A percentile compares a stretch with the other conserved stretches of the same genome.
phyloP scores from a whole-genome alignment of 2,888 invertebrate species.

The Perithous albicinctus region DNA sequence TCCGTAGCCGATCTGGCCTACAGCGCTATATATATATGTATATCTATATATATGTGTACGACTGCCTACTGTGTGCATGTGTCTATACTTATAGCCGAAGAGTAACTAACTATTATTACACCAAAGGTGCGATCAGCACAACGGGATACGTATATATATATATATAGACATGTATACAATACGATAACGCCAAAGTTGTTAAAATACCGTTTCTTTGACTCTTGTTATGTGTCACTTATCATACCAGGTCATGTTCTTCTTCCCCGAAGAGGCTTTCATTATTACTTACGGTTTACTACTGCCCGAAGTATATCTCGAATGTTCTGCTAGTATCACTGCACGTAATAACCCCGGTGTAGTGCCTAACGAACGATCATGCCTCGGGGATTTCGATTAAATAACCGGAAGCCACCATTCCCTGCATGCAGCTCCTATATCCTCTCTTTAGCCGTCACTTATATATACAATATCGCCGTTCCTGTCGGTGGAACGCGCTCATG shows the following conservation, averaged over 20 bases:
- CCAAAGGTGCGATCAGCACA: conserved; percentile 14
- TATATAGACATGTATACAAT: background rate
- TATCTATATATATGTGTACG: background rate
- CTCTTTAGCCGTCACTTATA: conserved; percentile 4
- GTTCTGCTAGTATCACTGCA: conserved; percentile 11
- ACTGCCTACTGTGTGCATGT: background rate
- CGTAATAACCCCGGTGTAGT: conserved; percentile 30
- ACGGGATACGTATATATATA: conserved; percentile 1
- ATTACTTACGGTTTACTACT: background rate
- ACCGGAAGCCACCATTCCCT: conserved; percentile 64
- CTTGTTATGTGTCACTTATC: conserved; percentile 16
- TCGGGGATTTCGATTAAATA: conserved; percentile 61
- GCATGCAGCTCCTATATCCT: conserved; percentile 31
- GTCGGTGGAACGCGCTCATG: conserved; percentile 12
- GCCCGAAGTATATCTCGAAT: conserved; percentile 21
- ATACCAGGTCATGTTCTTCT: background rate
- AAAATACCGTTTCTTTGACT: conserved; percentile 26
- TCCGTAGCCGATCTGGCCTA: background rate
- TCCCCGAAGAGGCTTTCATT: conserved; percentile 9
- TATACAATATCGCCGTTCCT: background rate
- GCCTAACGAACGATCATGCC: conserved; percentile 14
- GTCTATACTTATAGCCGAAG: background rate
- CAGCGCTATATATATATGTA: too few relatives aligned
- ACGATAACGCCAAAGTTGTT: conserved; percentile 15
- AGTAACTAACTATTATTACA: conserved; percentile 27